phyloP scores from a whole-genome alignment of 2,888 invertebrate genomes.

The Melanostoma mellinum region DNA sequence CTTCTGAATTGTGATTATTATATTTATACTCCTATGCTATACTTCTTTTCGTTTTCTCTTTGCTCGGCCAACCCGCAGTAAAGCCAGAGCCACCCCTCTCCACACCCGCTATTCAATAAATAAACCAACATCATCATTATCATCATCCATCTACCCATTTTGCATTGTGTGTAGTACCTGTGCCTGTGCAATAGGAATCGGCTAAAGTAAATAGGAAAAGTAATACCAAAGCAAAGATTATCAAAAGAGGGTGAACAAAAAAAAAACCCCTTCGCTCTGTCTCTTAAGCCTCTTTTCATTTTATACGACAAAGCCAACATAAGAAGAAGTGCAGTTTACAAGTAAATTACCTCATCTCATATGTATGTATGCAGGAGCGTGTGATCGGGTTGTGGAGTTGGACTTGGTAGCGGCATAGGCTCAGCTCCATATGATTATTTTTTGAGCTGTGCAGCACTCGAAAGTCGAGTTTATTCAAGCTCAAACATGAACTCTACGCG shows the following conservation, averaged over 20 bases:
- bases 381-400: no score
- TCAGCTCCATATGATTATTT: no score
- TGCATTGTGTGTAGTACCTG: conserved; percentile 36
- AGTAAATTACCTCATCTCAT: no score
- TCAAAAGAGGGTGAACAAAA: neutral
- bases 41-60: conserved; percentile 18
- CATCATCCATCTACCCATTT: conserved; percentile 60
- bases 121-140: conserved; percentile 48
- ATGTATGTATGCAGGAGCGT: no score
- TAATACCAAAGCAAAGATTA: conserved; percentile 41
- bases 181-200: conserved; percentile 50
- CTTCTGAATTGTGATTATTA: conserved; percentile 29
- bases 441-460: no score
- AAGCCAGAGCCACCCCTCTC: neutral
- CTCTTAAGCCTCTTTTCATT: neutral
- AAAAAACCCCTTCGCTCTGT: neutral
- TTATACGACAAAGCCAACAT: neutral
- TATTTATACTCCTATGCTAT: neutral
- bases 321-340: conserved; percentile 12
- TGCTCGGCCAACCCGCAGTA: neutral
- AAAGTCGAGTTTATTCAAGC: no score
- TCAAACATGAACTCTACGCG: no score
- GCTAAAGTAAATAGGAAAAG: conserved; percentile 65
- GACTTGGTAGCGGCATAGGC: no score
- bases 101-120: conserved; percentile 31